Base-by-base conservation (phyloP, 2,113 vertebrate species). In the Peromyscus californicus region DNA sequence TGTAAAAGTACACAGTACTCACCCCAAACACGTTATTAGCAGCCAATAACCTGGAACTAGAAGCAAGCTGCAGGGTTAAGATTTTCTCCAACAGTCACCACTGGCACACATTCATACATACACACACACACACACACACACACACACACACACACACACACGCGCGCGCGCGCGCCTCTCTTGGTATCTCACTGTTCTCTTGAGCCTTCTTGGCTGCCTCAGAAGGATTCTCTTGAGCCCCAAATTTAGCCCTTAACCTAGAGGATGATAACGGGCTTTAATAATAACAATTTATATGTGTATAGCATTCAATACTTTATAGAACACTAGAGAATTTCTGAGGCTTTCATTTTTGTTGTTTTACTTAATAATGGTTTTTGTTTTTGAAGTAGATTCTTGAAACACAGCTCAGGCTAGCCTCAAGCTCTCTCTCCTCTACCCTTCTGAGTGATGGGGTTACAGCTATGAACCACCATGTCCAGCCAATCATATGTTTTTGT, bases 1-100 rank as follows among this genome's bases (percentile, higher is more conserved):
- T 57, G 36, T 82, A 59, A 92, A 93, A 92, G 93, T 95, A 59
- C 67, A 95, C 61, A 88, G 79, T 80, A 79, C 42, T 70, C 48
- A 61, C n/a, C 48, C n/a, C 39, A 89, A 82, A 75, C 67, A 91
- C 48, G 45, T 63, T 59, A 76, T 91, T 86, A 84, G 51, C 70
- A 59, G 26, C 79, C 61, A 94, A 75, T 94, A 92, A 80, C 57
- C 74, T 48, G 85, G 94, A 94, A 88, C 26, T 16, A 31, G 15
- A 91, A 88, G 42, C 54, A 72, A 84, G 86, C 16, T 75, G 3
- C 84, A 39, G 75, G 48, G 33, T 69, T 45, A 65, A 70, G 17
- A 57, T 89, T 86, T 91, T 92, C 91, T 67, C 45, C 61, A 42
- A 15, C 36, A 39, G 33, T 72, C 3, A 8, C 39, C 33, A 17